phyloP scores from a whole-genome alignment of 1,140 invertebrate species.

The Papilio machaon region DNA sequence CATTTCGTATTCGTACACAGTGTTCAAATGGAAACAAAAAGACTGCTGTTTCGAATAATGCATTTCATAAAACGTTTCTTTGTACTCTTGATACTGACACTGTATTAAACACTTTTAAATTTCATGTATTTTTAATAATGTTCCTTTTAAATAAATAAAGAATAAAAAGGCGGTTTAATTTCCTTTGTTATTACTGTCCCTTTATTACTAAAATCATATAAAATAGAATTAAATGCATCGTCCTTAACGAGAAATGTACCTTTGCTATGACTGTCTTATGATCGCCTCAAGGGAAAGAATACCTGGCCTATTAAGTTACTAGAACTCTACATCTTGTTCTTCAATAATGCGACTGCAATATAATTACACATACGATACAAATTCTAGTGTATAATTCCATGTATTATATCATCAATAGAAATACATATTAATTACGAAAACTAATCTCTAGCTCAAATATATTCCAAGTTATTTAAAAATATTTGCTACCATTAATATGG shows the following conservation, averaged over 20 bases:
- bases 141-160: neutral
- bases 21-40: neutral
- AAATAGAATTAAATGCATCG: conserved; percentile 1
- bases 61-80: conserved; percentile 6
- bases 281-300: conserved; percentile 8
- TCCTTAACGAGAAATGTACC: neutral
- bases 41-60: neutral
- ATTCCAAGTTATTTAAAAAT: too few species aligned
- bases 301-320: conserved; percentile 24
- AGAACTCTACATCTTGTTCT: conserved; percentile 13
- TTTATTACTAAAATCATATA: too few species aligned
- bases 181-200: too few species aligned
- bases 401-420: neutral
- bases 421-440: neutral
- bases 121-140: too few species aligned
- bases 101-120: neutral
- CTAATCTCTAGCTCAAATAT: too few species aligned
- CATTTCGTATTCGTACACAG: neutral
- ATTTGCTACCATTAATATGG: too few species aligned
- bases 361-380: neutral
- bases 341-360: neutral
- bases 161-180: too few species aligned
- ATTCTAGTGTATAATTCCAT: neutral
- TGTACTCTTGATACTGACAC: conserved; percentile 5
- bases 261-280: neutral